Conservation (phyloP, 2,797 vertebrate genomes). For the Hephaestus fuliginosus region DNA sequence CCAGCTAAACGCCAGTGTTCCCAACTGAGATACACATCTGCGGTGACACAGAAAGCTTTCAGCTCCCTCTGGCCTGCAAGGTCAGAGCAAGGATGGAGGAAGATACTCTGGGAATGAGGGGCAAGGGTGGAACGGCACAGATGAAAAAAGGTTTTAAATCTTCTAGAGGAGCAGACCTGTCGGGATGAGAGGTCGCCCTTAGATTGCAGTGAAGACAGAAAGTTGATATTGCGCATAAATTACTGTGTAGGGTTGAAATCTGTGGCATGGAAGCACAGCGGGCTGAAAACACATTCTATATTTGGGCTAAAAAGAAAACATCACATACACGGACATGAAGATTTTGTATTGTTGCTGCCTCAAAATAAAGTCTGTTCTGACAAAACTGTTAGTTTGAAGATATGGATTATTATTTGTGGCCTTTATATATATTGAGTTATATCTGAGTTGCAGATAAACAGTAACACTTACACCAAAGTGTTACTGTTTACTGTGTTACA, state of each 20-base stretch:
- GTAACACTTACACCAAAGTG: neutral
- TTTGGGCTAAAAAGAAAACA: neutral
- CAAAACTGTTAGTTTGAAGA: neutral
- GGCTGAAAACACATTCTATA: neutral
- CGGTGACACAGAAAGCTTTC: conserved; percentile 36
- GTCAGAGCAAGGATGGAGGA: neutral
- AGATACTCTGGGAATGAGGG: neutral
- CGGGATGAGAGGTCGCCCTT: neutral
- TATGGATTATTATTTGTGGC: neutral
- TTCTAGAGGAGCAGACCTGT: conserved; percentile 5
- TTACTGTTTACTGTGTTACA: neutral
- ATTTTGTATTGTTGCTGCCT: neutral
- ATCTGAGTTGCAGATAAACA: neutral
- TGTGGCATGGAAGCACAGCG: neutral
- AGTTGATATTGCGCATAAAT: neutral
- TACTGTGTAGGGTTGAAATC: neutral
- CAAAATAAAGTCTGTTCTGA: neutral
- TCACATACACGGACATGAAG: neutral
- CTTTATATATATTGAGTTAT: no score
- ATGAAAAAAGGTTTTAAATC: conserved; percentile 3
- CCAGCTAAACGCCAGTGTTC: conserved; percentile 20
- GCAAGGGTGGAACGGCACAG: neutral
- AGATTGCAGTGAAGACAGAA: neutral
- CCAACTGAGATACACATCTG: conserved; percentile 40
- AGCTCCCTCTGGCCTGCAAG: neutral